Percentiles rank a stretch among this genome's conserved stretches.
Conservation (phyloP, 2,113 vertebrate species). For the Phocoena phocoena region DNA sequence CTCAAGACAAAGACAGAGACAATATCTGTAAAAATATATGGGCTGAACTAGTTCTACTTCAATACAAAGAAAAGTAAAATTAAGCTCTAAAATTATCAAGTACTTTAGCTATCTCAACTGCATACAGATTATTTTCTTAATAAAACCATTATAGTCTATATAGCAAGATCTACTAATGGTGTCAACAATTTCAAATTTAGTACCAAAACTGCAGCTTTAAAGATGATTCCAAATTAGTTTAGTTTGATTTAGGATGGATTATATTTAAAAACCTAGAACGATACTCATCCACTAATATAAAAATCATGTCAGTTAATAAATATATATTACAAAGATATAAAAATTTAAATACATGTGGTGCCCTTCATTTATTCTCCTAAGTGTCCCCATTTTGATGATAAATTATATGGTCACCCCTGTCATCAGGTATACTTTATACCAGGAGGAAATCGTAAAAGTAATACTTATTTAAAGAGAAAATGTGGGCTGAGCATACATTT, state of each 20-base stretch:
- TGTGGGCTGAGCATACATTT: background rate
- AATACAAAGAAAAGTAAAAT: background rate
- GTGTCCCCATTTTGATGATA: background rate
- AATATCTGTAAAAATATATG: background rate
- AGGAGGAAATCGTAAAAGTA: background rate
- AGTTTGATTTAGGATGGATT: background rate
- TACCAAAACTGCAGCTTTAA: background rate
- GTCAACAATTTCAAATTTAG: background rate
- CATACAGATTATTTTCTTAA: background rate
- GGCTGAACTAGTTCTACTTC: background rate
- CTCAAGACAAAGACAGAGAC: background rate
- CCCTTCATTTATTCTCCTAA: background rate
- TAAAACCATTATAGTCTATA: background rate
- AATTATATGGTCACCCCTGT: background rate
- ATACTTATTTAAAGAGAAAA: background rate
- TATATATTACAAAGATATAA: background rate
- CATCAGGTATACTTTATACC: background rate
- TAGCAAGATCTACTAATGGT: background rate
- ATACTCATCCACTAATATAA: background rate
- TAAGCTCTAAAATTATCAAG: background rate
- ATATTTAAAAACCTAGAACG: background rate
- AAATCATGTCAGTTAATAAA: background rate
- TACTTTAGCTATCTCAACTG: background rate
- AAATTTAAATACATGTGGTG: background rate
- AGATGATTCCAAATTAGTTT: background rate